phyloP scores from a whole-genome alignment of 53 echinoderm and acorn worm species.

The Mesocentrotus franciscanus region DNA sequence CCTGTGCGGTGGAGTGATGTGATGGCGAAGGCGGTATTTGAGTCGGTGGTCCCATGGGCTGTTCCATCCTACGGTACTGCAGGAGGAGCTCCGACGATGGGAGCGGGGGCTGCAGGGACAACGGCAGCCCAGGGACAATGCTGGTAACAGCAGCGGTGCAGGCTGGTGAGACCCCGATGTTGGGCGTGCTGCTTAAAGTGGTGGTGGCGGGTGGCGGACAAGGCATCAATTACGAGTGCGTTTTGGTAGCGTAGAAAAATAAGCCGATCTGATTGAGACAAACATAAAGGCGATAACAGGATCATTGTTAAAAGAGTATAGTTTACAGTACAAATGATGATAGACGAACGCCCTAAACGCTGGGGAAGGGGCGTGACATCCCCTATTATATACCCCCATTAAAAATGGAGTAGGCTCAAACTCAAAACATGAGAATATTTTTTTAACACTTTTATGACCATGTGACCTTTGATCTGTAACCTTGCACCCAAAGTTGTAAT shows the following conservation, averaged over 20 bases:
- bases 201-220: constrained; percentile 58
- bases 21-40: constrained; percentile 45
- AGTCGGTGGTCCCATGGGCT: constrained; percentile 66
- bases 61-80: constrained; percentile 77
- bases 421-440: too few relatives aligned
- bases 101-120: constrained; percentile 41
- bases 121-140: constrained; percentile 53
- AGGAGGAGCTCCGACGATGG: constrained; percentile 1
- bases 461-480: too few relatives aligned
- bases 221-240: constrained; percentile 63
- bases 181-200: constrained; percentile 44
- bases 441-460: too few relatives aligned
- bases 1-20: not conserved
- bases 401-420: too few relatives aligned
- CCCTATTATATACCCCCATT: too few relatives aligned
- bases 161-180: constrained; percentile 54
- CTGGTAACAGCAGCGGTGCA: constrained; percentile 61
- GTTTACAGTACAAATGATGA: too few relatives aligned
- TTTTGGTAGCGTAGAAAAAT: constrained; percentile 31
- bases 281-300: not conserved
- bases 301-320: not conserved
- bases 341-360: not conserved
- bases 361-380: too few relatives aligned
- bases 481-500: too few relatives aligned
- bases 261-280: constrained; percentile 21